Conservation (phyloP, 1,140 invertebrate species). For the Drosophila guanche region DNA sequence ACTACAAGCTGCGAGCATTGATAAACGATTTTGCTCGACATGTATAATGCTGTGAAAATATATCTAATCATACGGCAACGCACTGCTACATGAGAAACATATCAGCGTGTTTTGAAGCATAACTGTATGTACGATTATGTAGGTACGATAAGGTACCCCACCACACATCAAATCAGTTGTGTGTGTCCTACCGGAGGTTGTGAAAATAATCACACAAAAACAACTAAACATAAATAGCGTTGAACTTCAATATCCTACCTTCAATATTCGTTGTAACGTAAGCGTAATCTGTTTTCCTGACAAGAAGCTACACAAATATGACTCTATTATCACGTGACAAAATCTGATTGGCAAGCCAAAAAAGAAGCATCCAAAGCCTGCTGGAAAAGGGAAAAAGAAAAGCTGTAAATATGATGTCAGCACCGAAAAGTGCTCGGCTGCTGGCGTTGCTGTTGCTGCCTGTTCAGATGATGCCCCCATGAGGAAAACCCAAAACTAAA, state of each 20-base stretch:
- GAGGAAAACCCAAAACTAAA: conserved; percentile 56
- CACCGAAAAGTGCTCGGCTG: conserved; percentile 26
- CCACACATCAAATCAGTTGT: conserved; percentile 13
- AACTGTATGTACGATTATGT: background rate
- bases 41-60: too few relatives aligned
- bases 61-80: too few relatives aligned
- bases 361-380: too few relatives aligned
- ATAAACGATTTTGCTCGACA: too few relatives aligned
- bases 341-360: background rate
- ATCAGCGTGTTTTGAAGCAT: conserved; percentile 11
- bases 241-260: too few relatives aligned
- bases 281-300: too few relatives aligned
- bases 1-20: too few relatives aligned
- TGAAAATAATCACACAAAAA: too few relatives aligned
- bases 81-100: background rate
- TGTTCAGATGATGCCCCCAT: conserved; percentile 37
- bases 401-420: conserved; percentile 34
- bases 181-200: background rate
- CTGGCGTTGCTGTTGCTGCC: conserved; percentile 12
- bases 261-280: too few relatives aligned
- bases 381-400: conserved; percentile 27
- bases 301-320: too few relatives aligned
- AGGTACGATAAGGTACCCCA: background rate
- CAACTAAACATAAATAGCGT: background rate
- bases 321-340: too few relatives aligned